These are phyloP conservation scores for Alcis repandata DNA, from an alignment of 2,888 invertebrate species.

Conservation along the genomic window DNA sequence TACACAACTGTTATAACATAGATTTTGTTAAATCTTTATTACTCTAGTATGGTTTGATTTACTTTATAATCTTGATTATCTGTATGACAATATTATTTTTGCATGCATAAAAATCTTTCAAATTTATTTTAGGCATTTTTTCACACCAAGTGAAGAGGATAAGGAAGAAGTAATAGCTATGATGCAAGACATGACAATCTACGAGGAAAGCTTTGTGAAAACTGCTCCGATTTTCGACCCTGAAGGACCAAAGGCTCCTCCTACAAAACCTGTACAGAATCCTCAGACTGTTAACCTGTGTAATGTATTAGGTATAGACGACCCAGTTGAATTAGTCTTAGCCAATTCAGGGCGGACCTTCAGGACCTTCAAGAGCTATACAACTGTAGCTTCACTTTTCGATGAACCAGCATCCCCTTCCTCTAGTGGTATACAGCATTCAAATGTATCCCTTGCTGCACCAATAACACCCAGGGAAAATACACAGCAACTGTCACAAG, in stretches of 20 bases:
- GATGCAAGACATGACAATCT: slow-evolving; percentile 89
- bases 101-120: background rate
- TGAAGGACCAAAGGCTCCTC: slow-evolving; percentile 65
- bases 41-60: no score
- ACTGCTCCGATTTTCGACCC: slow-evolving; percentile 89
- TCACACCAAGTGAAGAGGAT: slow-evolving; percentile 92
- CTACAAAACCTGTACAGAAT: slow-evolving; percentile 87
- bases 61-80: no score
- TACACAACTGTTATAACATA: no score
- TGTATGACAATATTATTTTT: background rate
- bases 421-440: slow-evolving; percentile 55
- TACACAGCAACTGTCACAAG: slow-evolving; percentile 54
- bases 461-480: slow-evolving; percentile 72
- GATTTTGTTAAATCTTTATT: background rate
- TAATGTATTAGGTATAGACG: slow-evolving; percentile 90
- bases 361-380: slow-evolving; percentile 53
- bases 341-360: slow-evolving; percentile 80
- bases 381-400: background rate
- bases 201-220: slow-evolving; percentile 91
- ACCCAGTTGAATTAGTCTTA: slow-evolving; percentile 90
- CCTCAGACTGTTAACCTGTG: slow-evolving; percentile 90
- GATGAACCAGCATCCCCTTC: slow-evolving; percentile 51
- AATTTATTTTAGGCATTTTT: slow-evolving; percentile 87
- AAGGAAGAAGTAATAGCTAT: slow-evolving; percentile 87
- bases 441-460: slow-evolving; percentile 73